Base-by-base conservation (phyloP, 2,113 vertebrate genomes). In the Leuciscus idus region DNA sequence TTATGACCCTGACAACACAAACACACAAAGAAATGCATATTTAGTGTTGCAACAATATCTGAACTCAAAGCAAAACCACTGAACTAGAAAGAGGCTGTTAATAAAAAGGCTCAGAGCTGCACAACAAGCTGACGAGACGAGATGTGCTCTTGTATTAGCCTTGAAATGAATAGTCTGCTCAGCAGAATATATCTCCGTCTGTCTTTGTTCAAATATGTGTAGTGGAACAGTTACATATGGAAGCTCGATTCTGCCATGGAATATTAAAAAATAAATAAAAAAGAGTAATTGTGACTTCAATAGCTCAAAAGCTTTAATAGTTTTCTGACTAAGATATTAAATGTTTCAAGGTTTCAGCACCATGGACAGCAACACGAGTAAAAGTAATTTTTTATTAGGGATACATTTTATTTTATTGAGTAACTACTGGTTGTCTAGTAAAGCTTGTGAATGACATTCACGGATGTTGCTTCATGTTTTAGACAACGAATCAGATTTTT, bases 1-100 rank as follows among this genome's bases (percentile, higher is more conserved):
- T 99, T 94, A 99, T 99, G 88, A 99, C 98, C 93, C 98, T 99
- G 94, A 4, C 28, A 84, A 86, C 46, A 73, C 9, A 59, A 1
- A 84, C 73, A 74, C 33, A 82, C 82, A 50, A 62, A 87, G 21
- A 79, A 46, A 85, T 19, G 50, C 57, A 83, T 39, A 83, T 73
- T 73, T 36, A 76, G 81, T 46, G 81, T 59, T 55, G 4, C 33
- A 66, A 70, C 62, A 81, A 17, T 28, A 74, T 21, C 85, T 81
- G 43, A 57, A 74, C 64, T 50, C 62, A 39, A 33, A 13, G 28
- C 21, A 72, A 36, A 39, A 52, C 30, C 81, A 50, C 46, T 50
- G 43, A 68, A 30, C 61, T 33, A 82, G 80, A 68, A 82, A 81
- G 61, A 10, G 9, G 21, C 26, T 12, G 46, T 52, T 36, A 33